phyloP scores from a whole-genome alignment of 2,888 invertebrate species.

The Ochropacha duplaris region DNA sequence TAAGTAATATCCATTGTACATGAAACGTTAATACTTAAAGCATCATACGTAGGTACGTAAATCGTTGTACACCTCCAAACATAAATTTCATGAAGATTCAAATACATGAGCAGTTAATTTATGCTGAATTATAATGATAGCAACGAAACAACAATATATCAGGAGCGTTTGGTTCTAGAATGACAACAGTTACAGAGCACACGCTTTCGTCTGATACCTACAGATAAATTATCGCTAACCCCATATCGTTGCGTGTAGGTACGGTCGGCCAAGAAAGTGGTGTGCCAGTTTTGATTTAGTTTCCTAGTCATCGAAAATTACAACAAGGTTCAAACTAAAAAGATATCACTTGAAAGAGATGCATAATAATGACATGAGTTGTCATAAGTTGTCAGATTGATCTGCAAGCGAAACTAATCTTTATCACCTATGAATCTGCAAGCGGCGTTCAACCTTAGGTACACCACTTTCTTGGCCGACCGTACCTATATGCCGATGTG shows the following conservation, averaged over 20 bases:
- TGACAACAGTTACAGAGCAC: not conserved
- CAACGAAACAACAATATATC: not conserved
- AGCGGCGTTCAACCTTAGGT: too few species aligned
- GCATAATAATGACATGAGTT: too few species aligned
- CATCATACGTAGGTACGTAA: not conserved
- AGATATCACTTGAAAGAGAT: too few species aligned
- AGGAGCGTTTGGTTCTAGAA: not conserved
- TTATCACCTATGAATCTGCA: too few species aligned
- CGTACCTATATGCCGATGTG: not conserved
- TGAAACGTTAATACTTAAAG: too few species aligned
- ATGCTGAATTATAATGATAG: not conserved
- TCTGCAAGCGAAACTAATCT: too few species aligned
- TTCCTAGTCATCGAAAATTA: too few species aligned
- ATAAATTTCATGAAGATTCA: not conserved
- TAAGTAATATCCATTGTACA: not conserved
- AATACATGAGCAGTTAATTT: not conserved
- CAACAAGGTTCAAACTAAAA: too few species aligned
- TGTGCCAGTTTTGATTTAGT: too few species aligned
- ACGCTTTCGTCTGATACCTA: not conserved
- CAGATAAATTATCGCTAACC: not conserved
- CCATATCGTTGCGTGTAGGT: not conserved
- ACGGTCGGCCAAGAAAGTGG: too few species aligned
- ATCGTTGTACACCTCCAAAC: not conserved
- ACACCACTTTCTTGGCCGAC: too few species aligned
- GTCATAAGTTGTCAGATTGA: too few species aligned